phyloP scores from a whole-genome alignment of 2,888 invertebrate genomes.

The Lepeophtheirus nordmannii region DNA sequence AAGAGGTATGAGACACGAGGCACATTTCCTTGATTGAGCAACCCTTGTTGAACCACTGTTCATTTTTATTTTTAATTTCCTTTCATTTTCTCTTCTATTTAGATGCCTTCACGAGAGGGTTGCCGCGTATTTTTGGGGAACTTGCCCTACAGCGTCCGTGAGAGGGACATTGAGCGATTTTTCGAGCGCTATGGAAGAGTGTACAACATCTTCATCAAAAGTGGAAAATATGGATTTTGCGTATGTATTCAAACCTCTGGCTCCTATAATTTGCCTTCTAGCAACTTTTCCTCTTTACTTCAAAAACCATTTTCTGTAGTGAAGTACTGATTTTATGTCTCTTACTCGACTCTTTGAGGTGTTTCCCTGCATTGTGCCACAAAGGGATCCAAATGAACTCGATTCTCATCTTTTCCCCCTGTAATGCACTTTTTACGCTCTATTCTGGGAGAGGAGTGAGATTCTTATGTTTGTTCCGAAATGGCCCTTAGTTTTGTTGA shows the following conservation, averaged over 20 bases:
- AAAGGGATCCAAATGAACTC: no score
- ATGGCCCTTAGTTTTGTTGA: no score
- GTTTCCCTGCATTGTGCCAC: no score
- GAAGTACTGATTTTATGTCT: no score
- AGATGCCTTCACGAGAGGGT: constrained; percentile 21
- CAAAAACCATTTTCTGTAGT: no score
- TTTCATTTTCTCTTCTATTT: neutral
- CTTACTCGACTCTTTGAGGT: no score
- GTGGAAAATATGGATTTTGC: constrained; percentile 23
- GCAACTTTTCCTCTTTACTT: no score
- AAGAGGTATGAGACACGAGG: neutral
- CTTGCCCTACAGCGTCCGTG: constrained; percentile 58
- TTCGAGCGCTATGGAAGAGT: constrained; percentile 88
- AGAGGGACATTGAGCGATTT: constrained; percentile 86
- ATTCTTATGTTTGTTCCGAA: no score
- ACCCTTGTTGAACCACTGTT: neutral
- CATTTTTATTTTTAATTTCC: neutral
- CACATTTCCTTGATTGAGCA: neutral
- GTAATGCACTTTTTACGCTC: no score
- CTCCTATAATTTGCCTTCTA: no score
- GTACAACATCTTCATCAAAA: constrained; percentile 53
- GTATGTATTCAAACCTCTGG: constrained; percentile 9
- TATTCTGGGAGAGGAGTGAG: no score
- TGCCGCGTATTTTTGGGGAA: constrained; percentile 58
- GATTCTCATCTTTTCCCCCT: no score